Conservation (phyloP, 2,797 vertebrate species). For the Graptemys geographica region DNA sequence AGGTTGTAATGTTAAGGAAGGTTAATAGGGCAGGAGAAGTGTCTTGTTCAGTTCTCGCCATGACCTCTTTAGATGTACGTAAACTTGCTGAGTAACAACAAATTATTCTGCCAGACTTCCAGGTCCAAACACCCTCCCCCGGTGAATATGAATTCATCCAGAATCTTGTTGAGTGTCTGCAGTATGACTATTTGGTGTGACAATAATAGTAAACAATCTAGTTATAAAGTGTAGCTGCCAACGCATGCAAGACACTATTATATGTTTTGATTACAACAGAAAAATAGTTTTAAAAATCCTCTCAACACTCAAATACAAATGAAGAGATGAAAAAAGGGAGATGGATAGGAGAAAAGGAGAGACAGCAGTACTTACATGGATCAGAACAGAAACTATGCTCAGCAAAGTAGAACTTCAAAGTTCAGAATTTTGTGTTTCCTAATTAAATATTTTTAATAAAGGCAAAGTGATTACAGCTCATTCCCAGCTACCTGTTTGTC, state of each 20-base stretch:
- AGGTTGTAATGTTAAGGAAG: background rate
- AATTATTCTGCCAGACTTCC: background rate
- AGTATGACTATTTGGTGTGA: background rate
- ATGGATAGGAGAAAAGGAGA: background rate
- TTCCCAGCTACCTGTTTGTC: background rate
- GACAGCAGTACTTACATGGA: background rate
- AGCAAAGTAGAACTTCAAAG: conserved; percentile 12
- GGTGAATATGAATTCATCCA: background rate
- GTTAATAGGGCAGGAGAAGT: background rate
- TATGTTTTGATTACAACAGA: background rate
- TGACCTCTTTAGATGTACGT: background rate
- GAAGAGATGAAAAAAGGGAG: background rate
- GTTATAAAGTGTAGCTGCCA: background rate
- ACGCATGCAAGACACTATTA: background rate
- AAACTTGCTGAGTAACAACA: background rate
- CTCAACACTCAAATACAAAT: background rate
- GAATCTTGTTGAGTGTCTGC: background rate
- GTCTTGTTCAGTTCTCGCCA: background rate
- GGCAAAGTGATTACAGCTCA: background rate
- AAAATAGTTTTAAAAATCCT: background rate
- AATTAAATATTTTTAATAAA: conserved; percentile 37
- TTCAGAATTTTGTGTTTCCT: conserved; percentile 23
- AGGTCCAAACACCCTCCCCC: background rate
- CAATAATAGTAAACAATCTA: background rate
- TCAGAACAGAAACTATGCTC: background rate